Conservation (phyloP, 2,113 vertebrate species). For the Dunckerocampus dactyliophorus region DNA sequence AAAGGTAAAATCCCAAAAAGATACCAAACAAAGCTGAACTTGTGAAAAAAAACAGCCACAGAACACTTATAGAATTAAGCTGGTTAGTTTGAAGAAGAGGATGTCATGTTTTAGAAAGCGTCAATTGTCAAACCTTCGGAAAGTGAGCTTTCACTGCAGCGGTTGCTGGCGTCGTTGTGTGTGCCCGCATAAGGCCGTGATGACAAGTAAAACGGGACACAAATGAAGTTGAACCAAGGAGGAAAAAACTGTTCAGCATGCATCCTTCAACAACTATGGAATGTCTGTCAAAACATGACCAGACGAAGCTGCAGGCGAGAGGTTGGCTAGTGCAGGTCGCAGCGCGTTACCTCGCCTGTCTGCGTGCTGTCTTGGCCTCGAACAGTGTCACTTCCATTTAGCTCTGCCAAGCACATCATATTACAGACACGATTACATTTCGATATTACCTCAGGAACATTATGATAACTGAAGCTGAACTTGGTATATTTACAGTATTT, state of each 20-base stretch:
- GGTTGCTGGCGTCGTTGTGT: constrained; percentile 17
- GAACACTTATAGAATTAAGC: constrained; percentile 22
- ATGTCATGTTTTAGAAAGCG: constrained; percentile 20
- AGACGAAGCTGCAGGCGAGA: constrained; percentile 47
- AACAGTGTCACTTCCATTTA: constrained; percentile 10
- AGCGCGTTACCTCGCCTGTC: constrained; percentile 41
- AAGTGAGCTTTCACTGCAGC: constrained; percentile 17
- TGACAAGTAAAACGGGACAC: constrained; percentile 45
- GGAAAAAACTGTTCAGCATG: constrained; percentile 29
- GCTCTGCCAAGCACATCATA: constrained; percentile 2
- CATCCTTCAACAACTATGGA: constrained; percentile 49
- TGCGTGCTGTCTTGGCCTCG: constrained; percentile 9
- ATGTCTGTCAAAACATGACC: constrained; percentile 62
- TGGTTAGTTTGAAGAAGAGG: constrained; percentile 1
- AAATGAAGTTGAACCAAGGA: constrained; percentile 44
- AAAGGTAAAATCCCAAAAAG: background rate
- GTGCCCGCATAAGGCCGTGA: constrained; percentile 27
- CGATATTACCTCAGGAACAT: background rate
- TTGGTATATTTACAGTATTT: no score
- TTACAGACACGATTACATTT: background rate
- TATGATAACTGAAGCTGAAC: no score
- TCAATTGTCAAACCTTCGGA: constrained; percentile 24
- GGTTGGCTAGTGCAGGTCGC: constrained; percentile 38
- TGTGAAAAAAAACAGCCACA: constrained; percentile 4
- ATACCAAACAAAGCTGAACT: constrained; percentile 5